A percentile compares a stretch with the other conserved stretches of the same genome.
Conservation (phyloP, 2,113 vertebrate species). For the Guaruba guarouba region DNA sequence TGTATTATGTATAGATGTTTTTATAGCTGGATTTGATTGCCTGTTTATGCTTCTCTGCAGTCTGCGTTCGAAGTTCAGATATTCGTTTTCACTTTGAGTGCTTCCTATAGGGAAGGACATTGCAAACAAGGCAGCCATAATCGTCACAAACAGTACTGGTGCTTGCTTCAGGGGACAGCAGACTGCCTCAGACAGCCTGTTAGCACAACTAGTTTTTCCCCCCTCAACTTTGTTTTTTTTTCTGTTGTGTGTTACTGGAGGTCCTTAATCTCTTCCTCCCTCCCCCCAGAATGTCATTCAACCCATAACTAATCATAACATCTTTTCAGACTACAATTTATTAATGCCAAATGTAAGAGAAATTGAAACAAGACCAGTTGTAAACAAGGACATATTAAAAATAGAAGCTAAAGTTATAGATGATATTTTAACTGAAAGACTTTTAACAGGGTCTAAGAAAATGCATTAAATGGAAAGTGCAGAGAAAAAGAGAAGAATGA, state of each 20-base stretch:
- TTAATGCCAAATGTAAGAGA: background rate
- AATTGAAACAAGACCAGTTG: background rate
- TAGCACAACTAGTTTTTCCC: background rate
- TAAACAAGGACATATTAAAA: background rate
- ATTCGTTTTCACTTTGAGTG: slow-evolving; percentile 13
- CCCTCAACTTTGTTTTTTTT: background rate
- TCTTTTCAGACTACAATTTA: background rate
- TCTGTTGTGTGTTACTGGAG: background rate
- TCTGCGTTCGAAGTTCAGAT: slow-evolving; percentile 30
- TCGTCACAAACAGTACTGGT: background rate
- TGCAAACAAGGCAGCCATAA: background rate
- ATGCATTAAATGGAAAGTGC: background rate
- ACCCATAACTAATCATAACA: background rate
- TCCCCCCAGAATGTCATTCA: slow-evolving; percentile 13
- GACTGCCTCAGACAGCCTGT: background rate
- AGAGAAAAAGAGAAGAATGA: background rate
- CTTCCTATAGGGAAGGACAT: slow-evolving; percentile 19
- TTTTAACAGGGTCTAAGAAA: background rate
- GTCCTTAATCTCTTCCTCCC: slow-evolving; percentile 10
- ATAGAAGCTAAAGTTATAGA: background rate
- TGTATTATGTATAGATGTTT: slow-evolving; percentile 29
- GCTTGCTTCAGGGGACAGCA: background rate
- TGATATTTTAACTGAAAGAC: background rate
- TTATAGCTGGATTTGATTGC: slow-evolving; percentile 55
- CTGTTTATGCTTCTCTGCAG: slow-evolving; percentile 34